Base-by-base conservation (phyloP, 2,888 invertebrate genomes). In the Fissipunctia ypsillon region DNA sequence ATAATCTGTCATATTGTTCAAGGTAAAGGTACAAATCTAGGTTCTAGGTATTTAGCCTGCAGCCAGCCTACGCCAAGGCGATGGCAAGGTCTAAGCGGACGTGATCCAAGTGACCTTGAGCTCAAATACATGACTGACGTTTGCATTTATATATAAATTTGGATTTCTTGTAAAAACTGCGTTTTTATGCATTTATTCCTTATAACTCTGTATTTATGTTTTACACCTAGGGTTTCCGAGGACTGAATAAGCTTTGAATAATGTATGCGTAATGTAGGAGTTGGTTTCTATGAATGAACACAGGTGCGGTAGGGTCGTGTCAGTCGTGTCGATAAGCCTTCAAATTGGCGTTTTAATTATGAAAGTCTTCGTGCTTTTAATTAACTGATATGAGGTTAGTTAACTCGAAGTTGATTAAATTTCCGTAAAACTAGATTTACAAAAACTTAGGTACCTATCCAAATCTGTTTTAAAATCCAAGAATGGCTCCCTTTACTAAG, bases 51-150 rank as follows among this genome's bases (percentile, higher is more conserved):
- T 69, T 57, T 22, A 67, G 54, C 69, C 56, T 60, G 70, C 78
- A 59, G 73, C 74, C 81, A 78, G 65, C 75, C 72, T 77, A 50
- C 61, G 54, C 48, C 74, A 84, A 83, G 82, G 75, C 73, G 52
- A 80, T 63, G 28, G 77, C 84, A 86, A 86, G 86, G 86, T 86
- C 81, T 71, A 9, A 56, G 19, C 52, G n/a, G 66, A 73, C 87
- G 80, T 85, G 86, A 78, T 66, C 56, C 25, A n/a, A 56, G 6
- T 22, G 54, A 80, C 86, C 86, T 87, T 87, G 86, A 63, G 65
- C 78, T 78, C 64, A 77, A 76, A 80, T 76, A 59, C 73, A 69
- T 74, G 60, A 74, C 74, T 81, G 76, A 79, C 66, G 65, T 56
- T 76, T 35, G 64, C 70, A 78, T 76, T 84, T 86, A 66, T 64